Evolutionary conservation across 2,888 invertebrate genomes (phyloP).

Genomic region (Noctuana brunneofusca): DNA sequence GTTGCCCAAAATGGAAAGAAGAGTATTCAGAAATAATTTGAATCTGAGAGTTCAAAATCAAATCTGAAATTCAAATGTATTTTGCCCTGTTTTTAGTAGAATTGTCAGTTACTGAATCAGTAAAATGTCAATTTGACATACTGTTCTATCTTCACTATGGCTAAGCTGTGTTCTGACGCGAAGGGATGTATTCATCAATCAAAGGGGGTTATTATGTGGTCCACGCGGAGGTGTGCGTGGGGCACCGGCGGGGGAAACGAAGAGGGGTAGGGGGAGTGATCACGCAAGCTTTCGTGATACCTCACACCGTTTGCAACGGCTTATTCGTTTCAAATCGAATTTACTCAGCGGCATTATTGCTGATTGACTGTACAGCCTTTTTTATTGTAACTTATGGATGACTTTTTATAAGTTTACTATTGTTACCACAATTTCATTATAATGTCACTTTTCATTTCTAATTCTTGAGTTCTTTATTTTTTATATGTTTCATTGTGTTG

Average conservation of each 20-base stretch:
- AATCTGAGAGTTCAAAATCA: no score
- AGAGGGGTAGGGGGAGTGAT: constrained; percentile 8
- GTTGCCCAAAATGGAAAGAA: no score
- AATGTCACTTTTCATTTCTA: not conserved
- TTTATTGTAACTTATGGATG: not conserved
- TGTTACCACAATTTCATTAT: not conserved
- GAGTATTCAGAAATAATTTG: no score
- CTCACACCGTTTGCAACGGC: constrained; percentile 28
- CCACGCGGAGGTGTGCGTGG: constrained; percentile 40
- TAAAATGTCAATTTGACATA: not conserved
- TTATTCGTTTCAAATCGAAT: constrained; percentile 30
- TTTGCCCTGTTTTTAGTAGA: not conserved
- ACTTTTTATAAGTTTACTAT: not conserved
- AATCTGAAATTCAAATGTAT: no score
- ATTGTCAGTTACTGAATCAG: not conserved
- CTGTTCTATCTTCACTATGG: constrained; percentile 22
- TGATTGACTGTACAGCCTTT: constrained; percentile 23
- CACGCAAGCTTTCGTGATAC: constrained; percentile 32
- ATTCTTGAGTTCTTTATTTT: no score
- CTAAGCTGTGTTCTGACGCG: constrained; percentile 39
- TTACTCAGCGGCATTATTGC: constrained; percentile 18
- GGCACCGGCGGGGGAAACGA: constrained; percentile 6
- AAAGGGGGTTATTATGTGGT: constrained; percentile 48
- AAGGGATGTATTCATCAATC: constrained; percentile 50
- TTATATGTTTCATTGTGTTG: no score